Percentiles rank a stretch among this genome's conserved stretches.
Evolutionary conservation across 2,113 vertebrate species (phyloP).

Genomic region (Axis porcinus): DNA sequence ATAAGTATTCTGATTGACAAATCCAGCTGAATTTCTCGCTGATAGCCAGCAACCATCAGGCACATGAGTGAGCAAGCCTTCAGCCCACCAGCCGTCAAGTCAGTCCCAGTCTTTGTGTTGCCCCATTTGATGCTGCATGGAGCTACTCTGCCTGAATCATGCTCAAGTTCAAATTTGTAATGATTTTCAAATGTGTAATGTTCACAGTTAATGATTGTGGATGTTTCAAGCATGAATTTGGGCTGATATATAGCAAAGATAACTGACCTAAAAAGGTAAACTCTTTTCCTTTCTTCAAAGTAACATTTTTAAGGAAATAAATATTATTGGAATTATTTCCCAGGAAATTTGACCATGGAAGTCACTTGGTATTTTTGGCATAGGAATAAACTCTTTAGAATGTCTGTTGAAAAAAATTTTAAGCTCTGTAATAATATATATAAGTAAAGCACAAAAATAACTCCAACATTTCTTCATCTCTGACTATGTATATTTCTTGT

Average conservation of each 20-base stretch:
- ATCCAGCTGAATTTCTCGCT: neutral
- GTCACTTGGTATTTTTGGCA: neutral
- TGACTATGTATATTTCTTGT: neutral
- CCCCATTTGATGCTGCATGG: neutral
- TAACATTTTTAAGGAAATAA: constrained; percentile 11
- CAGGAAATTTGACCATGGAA: neutral
- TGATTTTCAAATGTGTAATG: neutral
- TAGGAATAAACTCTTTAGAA: neutral
- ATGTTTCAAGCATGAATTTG: neutral
- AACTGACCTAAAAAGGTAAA: neutral
- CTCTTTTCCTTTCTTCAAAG: neutral
- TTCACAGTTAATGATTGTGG: neutral
- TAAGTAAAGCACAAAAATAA: neutral
- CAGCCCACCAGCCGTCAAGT: neutral
- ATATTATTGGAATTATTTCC: neutral
- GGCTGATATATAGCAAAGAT: neutral
- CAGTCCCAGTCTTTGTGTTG: neutral
- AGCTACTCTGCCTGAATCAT: neutral
- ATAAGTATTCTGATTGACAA: neutral
- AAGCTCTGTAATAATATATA: neutral
- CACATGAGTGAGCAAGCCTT: neutral
- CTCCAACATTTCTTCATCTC: neutral
- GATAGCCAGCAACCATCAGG: neutral
- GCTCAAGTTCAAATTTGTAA: neutral
- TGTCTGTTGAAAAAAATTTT: neutral